These are phyloP conservation scores for Leucopsar rothschildi DNA, from an alignment of 2,113 vertebrate genomes.

Conservation along the genomic window DNA sequence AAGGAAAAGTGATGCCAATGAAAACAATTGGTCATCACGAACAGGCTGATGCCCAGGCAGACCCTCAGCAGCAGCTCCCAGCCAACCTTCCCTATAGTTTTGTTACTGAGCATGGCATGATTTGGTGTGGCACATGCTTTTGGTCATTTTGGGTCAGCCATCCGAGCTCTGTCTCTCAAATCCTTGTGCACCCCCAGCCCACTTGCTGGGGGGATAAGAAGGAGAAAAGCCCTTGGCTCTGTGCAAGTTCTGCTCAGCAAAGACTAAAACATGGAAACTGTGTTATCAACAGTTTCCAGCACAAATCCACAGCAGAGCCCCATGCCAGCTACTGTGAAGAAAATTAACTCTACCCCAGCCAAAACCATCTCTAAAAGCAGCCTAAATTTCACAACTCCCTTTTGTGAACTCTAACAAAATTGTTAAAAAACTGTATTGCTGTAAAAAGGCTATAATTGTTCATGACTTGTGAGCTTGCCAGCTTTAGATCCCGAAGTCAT, in stretches of 20 bases:
- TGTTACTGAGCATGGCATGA: background rate
- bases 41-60: background rate
- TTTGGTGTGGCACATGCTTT: background rate
- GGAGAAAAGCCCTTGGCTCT: background rate
- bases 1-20: background rate
- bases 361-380: background rate
- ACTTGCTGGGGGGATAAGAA: background rate
- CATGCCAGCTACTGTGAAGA: background rate
- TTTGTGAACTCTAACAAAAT: background rate
- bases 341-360: background rate
- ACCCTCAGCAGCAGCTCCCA: background rate
- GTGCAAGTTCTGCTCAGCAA: background rate
- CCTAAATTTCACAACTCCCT: background rate
- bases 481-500: background rate
- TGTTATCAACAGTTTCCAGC: background rate
- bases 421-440: background rate
- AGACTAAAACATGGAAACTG: background rate
- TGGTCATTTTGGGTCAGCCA: background rate
- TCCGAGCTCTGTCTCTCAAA: background rate
- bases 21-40: background rate
- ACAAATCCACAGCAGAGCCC: background rate
- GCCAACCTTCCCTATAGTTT: background rate
- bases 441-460: background rate
- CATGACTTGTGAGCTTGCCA: background rate
- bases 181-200: background rate